Evolutionary conservation across 2,888 invertebrate species (phyloP).

Genomic region (Cryptocephalus moraei): DNA sequence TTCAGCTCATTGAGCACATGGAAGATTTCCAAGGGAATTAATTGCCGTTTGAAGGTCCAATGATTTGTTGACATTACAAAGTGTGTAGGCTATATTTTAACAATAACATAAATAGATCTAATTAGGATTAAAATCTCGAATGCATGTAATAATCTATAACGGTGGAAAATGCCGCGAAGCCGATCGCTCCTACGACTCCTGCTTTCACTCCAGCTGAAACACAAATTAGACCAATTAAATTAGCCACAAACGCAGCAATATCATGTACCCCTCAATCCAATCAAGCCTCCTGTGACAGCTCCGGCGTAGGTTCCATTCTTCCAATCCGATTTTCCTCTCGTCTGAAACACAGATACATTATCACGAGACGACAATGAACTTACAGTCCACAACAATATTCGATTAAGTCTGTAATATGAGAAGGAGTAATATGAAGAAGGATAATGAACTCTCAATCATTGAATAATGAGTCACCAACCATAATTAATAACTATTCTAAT

Average conservation of each 20-base stretch:
- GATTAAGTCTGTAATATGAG: no score
- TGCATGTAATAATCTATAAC: constrained; percentile 94
- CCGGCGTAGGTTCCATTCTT: constrained; percentile 94
- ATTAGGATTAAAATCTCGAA: constrained; percentile 24
- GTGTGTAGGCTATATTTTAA: no score
- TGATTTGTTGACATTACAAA: no score
- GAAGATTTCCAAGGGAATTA: no score
- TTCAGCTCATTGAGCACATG: no score
- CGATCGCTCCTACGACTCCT: constrained; percentile 86
- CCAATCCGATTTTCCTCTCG: constrained; percentile 88
- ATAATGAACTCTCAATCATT: no score
- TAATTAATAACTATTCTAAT: no score
- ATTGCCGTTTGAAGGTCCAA: no score
- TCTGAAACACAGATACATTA: constrained; percentile 14
- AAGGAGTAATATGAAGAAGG: no score
- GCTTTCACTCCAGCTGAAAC: constrained; percentile 84
- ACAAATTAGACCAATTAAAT: constrained; percentile 20
- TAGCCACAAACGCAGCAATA: background rate
- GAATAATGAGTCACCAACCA: no score
- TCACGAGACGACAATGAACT: no score
- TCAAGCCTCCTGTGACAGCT: constrained; percentile 85
- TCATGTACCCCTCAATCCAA: constrained; percentile 64
- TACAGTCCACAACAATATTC: no score
- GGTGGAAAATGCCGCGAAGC: constrained; percentile 96
- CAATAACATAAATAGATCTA: background rate